A percentile compares a stretch with the other conserved stretches of the same genome.
These are phyloP conservation scores for Orientallactaga bullata DNA, from an alignment of 2,113 vertebrate species.

Conservation along the genomic window DNA sequence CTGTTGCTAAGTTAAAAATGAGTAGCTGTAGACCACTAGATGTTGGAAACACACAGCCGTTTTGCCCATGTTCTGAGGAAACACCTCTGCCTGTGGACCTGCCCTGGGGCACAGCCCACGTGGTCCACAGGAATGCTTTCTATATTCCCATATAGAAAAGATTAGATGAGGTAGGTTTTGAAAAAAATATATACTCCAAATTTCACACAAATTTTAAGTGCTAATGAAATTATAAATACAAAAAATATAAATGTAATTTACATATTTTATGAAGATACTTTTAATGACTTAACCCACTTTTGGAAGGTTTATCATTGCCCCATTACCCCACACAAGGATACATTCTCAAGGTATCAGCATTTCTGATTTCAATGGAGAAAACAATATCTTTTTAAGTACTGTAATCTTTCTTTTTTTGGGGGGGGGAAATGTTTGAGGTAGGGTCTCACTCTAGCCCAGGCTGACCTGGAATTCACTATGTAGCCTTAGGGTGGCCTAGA, in stretches of 20 bases:
- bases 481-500: too few species aligned
- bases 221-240: conserved; percentile 30
- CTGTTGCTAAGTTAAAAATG: neutral
- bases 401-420: neutral
- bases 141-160: neutral
- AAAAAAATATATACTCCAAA: neutral
- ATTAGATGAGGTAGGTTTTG: neutral
- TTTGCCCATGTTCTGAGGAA: neutral
- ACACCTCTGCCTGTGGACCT: neutral
- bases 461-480: too few species aligned
- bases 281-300: neutral
- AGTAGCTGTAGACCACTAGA: neutral
- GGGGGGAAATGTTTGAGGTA: too few species aligned
- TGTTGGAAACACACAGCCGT: neutral
- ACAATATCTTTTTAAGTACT: neutral
- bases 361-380: conserved; percentile 4
- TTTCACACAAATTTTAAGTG: conserved; percentile 18
- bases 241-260: neutral
- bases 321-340: neutral
- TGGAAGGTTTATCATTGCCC: neutral
- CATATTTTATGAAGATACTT: conserved; percentile 1
- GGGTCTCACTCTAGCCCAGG: too few species aligned
- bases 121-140: neutral
- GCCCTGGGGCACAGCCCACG: neutral
- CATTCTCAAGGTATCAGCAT: neutral